Percentiles rank a stretch among this genome's conserved stretches.
Conservation (phyloP, 2,888 invertebrate species). For the Laothoe populi region DNA sequence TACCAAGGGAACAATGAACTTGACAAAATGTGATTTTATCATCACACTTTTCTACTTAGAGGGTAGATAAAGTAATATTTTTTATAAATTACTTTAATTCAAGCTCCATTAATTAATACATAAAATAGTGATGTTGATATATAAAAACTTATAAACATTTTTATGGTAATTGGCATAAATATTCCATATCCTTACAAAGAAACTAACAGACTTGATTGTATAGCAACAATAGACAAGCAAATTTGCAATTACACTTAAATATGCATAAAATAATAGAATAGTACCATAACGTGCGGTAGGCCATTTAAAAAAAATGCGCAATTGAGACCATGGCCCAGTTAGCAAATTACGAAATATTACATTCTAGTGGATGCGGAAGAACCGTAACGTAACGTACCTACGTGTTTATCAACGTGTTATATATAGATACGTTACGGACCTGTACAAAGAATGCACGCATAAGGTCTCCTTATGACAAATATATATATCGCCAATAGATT, state of each 20-base stretch:
- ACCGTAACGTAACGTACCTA: slow-evolving; percentile 64
- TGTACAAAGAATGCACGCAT: slow-evolving; percentile 71
- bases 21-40: not conserved
- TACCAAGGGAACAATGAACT: slow-evolving; percentile 25
- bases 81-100: not conserved
- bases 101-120: too few species aligned
- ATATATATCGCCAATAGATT: slow-evolving; percentile 9
- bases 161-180: not conserved
- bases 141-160: too few species aligned
- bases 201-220: slow-evolving; percentile 2
- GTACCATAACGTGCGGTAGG: slow-evolving; percentile 44
- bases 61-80: not conserved
- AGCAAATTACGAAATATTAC: slow-evolving; percentile 79
- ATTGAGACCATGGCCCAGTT: slow-evolving; percentile 81
- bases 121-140: too few species aligned
- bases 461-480: slow-evolving; percentile 43
- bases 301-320: slow-evolving; percentile 70
- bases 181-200: not conserved
- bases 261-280: slow-evolving; percentile 27
- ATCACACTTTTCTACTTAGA: not conserved
- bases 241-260: slow-evolving; percentile 39
- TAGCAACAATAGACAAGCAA: slow-evolving; percentile 34
- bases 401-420: slow-evolving; percentile 73
- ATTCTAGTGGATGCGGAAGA: slow-evolving; percentile 76
- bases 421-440: slow-evolving; percentile 73